A percentile compares a stretch with the other conserved stretches of the same genome.
Evolutionary conservation across 2,888 invertebrate species (phyloP).

Genomic region (Parnassius orleans): DNA sequence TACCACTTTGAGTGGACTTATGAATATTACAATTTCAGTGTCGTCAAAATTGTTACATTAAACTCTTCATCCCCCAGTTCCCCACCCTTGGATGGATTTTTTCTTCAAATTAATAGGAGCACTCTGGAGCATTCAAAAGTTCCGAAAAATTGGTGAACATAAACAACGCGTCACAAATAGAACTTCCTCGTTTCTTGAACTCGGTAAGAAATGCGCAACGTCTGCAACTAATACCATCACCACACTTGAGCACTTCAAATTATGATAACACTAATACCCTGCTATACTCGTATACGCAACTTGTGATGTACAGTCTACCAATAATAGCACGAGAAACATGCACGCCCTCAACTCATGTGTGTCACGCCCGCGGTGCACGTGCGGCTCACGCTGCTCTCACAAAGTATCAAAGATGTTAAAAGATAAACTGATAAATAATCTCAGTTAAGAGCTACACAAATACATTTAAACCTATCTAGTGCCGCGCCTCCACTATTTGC

Average conservation of each 20-base stretch:
- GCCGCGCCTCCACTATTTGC: slow-evolving; percentile 51
- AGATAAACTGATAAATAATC: slow-evolving; percentile 42
- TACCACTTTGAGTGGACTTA: too few relatives aligned
- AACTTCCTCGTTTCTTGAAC: too few relatives aligned
- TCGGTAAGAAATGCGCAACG: too few relatives aligned
- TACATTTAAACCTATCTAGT: slow-evolving; percentile 44
- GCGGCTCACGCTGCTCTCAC: slow-evolving; percentile 46
- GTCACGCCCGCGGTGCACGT: slow-evolving; percentile 49
- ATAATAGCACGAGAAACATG: slow-evolving; percentile 40
- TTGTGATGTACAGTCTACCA: slow-evolving; percentile 42
- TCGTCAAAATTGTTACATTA: too few relatives aligned
- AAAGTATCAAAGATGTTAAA: slow-evolving; percentile 45
- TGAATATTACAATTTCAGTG: too few relatives aligned
- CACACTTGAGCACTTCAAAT: slow-evolving; percentile 27
- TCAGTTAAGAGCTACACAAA: slow-evolving; percentile 48
- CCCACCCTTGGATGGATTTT: too few relatives aligned
- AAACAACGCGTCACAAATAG: too few relatives aligned
- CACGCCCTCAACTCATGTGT: slow-evolving; percentile 70
- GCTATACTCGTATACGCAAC: slow-evolving; percentile 25
- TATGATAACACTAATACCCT: slow-evolving; percentile 43
- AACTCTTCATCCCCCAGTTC: too few relatives aligned
- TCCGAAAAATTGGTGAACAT: too few relatives aligned
- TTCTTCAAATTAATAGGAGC: too few relatives aligned
- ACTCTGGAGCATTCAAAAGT: too few relatives aligned
- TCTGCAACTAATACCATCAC: too few relatives aligned